Conservation (phyloP, 2,113 vertebrate species). For the Pantherophis guttatus region DNA sequence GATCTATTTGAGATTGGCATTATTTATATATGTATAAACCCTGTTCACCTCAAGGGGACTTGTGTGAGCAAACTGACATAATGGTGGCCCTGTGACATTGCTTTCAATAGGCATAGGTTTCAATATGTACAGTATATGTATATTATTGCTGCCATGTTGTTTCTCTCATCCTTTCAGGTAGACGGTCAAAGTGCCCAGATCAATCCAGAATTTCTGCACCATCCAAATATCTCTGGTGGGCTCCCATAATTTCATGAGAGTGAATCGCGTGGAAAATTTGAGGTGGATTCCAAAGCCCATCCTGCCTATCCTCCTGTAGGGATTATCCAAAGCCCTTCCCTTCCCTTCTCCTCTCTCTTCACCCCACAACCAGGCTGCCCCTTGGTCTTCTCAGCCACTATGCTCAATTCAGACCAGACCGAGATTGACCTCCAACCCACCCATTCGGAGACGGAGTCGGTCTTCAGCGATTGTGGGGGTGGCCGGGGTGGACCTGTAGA, state of each 20-base stretch:
- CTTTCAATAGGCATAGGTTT: background rate
- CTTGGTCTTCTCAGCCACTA: conserved; percentile 35
- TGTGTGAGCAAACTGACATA: background rate
- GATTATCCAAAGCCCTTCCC: background rate
- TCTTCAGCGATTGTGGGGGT: conserved; percentile 66
- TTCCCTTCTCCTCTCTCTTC: background rate
- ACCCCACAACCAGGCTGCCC: background rate
- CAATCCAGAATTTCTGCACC: background rate
- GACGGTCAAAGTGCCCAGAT: background rate
- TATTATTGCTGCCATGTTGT: background rate
- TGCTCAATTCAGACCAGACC: conserved; percentile 73
- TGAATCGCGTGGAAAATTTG: background rate
- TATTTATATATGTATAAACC: background rate
- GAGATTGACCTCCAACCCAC: conserved; percentile 67
- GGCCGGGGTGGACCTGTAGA: background rate
- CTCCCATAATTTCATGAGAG: too few relatives aligned
- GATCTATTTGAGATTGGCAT: background rate
- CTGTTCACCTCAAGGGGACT: background rate
- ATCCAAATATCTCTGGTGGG: accelerated
- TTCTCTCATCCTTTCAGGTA: background rate
- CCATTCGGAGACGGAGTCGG: conserved; percentile 64
- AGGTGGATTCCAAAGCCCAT: background rate
- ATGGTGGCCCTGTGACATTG: background rate
- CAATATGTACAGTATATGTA: background rate
- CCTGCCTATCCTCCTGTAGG: background rate